Evolutionary conservation across 2,888 invertebrate species (phyloP), one percentile per base, ranked within the genome.

Genomic region (Dicyrtoma fusca): DNA sequence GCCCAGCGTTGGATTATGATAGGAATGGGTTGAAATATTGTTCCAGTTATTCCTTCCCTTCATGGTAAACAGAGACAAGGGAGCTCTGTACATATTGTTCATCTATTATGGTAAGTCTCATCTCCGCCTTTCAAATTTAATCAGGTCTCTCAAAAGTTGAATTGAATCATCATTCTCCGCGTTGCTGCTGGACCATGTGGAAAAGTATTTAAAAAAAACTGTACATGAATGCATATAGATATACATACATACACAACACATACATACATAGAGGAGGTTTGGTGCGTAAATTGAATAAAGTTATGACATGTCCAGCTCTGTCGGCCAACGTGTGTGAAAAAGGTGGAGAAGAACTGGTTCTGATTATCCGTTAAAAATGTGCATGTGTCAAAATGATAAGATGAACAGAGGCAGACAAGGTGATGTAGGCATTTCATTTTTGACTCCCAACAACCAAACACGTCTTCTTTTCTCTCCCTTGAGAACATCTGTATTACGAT

Each of bases 311-410:
- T 19, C n/a, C n/a, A 21, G 44, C 5, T 21, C 21, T 23, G 13
- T 23, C 1, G 45, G 13, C 17, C 17, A 25, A 49, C 14, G 64
- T 64, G 64, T 47, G 64, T 47, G 49, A 63, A 19, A 19, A 63
- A 64, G 64, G 49, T 64, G 49, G 49, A 25, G 19, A 57, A 63
- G 47, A 64, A 64, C 64, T 64, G 64, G 64, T 64, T 64, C 23
- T 49, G n/a, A 64, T 64, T 44, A 63, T 63, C 47, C 11, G 45
- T 44, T 44, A 45, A 63, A 55, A 63, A 63, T 63, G 64, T 45
- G 19, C 64, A 49, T 25, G n/a, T 64, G 49, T 64, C 64, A 64
- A 49, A 47, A 49, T 47, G 25, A 64, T 14, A 64, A 47, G 64
- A 49, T 25, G 49, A 49, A 64, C 64, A n/a, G 64, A 64, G 64